Percentiles rank a stretch among this genome's conserved stretches.
phyloP scores from a whole-genome alignment of 2,113 vertebrate species.

The Onychostoma macrolepis region DNA sequence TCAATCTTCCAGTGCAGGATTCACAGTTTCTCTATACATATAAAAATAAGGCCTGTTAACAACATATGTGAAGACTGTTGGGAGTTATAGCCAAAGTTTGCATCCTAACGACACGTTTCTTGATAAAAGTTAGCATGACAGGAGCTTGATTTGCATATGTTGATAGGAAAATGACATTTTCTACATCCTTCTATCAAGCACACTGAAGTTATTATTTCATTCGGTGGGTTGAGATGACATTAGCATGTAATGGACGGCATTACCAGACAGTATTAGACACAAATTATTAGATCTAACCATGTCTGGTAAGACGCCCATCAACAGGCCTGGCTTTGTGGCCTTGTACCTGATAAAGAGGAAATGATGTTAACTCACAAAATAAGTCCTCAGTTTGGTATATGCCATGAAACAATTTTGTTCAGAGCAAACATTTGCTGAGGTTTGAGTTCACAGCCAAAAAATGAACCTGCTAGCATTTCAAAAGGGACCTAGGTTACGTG shows the following conservation, averaged over 20 bases:
- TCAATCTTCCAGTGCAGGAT: conserved; percentile 76
- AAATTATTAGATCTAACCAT: conserved; percentile 92
- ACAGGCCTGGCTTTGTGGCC: conserved; percentile 76
- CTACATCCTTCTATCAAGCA: not conserved
- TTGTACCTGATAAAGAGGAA: conserved; percentile 48
- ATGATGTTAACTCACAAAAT: conserved; percentile 22
- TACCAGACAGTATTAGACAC: conserved; percentile 99
- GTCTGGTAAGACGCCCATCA: conserved; percentile 98
- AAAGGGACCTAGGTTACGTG: conserved; percentile 31
- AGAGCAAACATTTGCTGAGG: conserved; percentile 5
- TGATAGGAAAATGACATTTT: conserved; percentile 25
- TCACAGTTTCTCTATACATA: conserved; percentile 71
- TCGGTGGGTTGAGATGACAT: conserved; percentile 59
- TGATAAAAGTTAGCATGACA: conserved; percentile 7
- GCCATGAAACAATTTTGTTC: not conserved
- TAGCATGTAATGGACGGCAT: conserved; percentile 90
- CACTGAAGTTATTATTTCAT: not conserved
- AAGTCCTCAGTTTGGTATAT: not conserved
- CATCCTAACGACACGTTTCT: conserved; percentile 7
- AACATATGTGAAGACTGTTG: conserved; percentile 2
- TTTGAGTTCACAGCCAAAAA: conserved; percentile 22
- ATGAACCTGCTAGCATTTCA: not conserved
- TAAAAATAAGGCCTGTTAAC: not conserved
- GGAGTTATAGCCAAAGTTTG: not conserved
- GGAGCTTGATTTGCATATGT: not conserved